Conservation (phyloP, 1,140 invertebrate genomes). For the Globodera rostochiensis region DNA sequence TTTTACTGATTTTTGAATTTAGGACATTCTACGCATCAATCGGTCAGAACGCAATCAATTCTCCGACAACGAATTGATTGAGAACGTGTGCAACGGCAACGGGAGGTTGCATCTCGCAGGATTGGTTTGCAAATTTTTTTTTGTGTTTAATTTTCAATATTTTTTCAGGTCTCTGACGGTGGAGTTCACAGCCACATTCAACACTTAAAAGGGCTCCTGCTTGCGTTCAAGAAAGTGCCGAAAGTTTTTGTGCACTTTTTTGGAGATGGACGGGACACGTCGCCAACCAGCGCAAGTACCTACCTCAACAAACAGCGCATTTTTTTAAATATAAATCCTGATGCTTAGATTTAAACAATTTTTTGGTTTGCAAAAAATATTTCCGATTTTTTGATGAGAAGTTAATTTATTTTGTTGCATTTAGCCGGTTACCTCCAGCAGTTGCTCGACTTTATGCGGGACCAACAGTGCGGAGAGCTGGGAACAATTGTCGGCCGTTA, state of each 20-base stretch:
- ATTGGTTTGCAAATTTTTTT: conserved; percentile 49
- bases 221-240: conserved; percentile 67
- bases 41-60: conserved; percentile 58
- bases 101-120: conserved; percentile 68
- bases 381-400: too few relatives aligned
- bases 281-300: conserved; percentile 66
- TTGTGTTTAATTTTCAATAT: conserved; percentile 12
- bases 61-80: conserved; percentile 58
- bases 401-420: conserved; percentile 2
- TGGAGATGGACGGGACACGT: conserved; percentile 69
- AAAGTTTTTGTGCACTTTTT: conserved; percentile 69
- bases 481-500: conserved; percentile 69
- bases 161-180: conserved; percentile 67
- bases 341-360: too few relatives aligned
- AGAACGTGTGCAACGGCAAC: conserved; percentile 66
- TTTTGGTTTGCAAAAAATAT: too few relatives aligned
- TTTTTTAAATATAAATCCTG: too few relatives aligned
- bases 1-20: not conserved
- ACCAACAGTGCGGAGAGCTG: conserved; percentile 66
- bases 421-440: conserved; percentile 62
- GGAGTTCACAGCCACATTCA: conserved; percentile 70
- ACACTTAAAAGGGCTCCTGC: conserved; percentile 67
- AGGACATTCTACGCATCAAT: conserved; percentile 69
- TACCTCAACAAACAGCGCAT: not conserved
- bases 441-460: conserved; percentile 54